A percentile compares a stretch with the other conserved stretches of the same genome.
phyloP scores from a whole-genome alignment of 2,797 vertebrate species.

The Myiotriccus ornatus region DNA sequence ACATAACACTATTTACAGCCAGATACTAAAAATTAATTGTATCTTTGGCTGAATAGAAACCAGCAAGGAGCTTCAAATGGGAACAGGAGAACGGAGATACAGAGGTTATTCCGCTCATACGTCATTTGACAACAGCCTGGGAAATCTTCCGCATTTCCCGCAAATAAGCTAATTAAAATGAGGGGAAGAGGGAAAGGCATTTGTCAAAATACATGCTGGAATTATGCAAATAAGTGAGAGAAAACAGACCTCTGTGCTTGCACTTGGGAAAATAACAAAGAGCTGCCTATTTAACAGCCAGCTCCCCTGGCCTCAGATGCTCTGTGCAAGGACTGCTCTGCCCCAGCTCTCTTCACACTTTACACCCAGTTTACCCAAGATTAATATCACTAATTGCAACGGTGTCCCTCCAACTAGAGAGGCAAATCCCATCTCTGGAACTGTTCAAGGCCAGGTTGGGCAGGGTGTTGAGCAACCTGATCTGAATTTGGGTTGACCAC shows the following conservation, averaged over 20 bases:
- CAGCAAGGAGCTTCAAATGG: constrained; percentile 24
- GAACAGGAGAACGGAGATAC: not conserved
- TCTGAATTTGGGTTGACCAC: constrained; percentile 85
- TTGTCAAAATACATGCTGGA: not conserved
- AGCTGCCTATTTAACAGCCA: not conserved
- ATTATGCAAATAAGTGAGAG: constrained; percentile 4
- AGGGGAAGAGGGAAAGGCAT: not conserved
- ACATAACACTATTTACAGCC: constrained; percentile 37
- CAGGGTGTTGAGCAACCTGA: not conserved
- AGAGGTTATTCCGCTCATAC: constrained; percentile 23
- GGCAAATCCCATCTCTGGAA: not conserved
- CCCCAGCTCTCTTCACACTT: not conserved
- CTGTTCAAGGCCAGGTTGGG: not conserved
- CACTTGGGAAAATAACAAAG: not conserved
- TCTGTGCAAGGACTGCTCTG: not conserved
- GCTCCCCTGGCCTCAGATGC: not conserved
- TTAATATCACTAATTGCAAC: not conserved
- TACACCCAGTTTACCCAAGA: not conserved
- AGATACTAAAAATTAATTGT: constrained; percentile 58
- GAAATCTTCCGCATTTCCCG: constrained; percentile 21
- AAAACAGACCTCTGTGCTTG: not conserved
- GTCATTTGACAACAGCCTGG: not conserved
- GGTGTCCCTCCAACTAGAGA: not conserved
- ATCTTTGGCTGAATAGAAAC: constrained; percentile 26
- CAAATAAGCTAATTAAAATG: constrained; percentile 36